Evolutionary conservation across 2,113 vertebrate genomes (phyloP).

Genomic region (Agapornis roseicollis): DNA sequence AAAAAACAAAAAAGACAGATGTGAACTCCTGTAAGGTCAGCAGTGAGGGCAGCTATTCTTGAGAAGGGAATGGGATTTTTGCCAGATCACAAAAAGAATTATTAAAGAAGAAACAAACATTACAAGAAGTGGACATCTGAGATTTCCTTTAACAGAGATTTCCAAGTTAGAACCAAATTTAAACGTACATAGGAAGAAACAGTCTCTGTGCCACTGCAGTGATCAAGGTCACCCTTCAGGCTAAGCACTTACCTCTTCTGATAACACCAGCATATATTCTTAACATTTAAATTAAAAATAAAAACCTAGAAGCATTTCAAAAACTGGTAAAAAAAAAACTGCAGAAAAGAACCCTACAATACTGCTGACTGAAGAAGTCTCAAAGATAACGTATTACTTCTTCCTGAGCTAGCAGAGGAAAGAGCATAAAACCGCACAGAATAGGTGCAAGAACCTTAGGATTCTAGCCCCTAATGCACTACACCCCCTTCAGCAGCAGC

Average conservation of each 20-base stretch:
- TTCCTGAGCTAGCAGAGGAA: background rate
- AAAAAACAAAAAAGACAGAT: background rate
- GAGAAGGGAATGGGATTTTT: background rate
- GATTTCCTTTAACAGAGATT: background rate
- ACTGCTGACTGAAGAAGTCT: background rate
- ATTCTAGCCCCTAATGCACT: background rate
- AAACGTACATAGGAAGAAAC: background rate
- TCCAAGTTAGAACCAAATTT: background rate
- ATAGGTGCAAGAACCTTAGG: background rate
- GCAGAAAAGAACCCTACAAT: background rate
- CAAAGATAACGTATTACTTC: background rate
- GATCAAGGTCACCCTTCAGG: background rate
- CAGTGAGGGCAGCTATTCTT: background rate
- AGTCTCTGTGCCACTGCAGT: background rate
- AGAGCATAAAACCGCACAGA: background rate
- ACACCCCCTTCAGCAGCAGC: background rate
- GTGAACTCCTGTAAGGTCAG: background rate
- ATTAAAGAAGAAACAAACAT: background rate
- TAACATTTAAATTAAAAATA: background rate
- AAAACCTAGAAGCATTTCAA: background rate
- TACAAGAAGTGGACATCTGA: background rate
- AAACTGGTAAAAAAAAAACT: background rate
- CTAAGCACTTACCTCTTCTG: background rate
- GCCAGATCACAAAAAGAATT: background rate
- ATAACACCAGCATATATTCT: background rate